phyloP scores from a whole-genome alignment of 2,888 invertebrate species.

The Aethes cnicana region DNA sequence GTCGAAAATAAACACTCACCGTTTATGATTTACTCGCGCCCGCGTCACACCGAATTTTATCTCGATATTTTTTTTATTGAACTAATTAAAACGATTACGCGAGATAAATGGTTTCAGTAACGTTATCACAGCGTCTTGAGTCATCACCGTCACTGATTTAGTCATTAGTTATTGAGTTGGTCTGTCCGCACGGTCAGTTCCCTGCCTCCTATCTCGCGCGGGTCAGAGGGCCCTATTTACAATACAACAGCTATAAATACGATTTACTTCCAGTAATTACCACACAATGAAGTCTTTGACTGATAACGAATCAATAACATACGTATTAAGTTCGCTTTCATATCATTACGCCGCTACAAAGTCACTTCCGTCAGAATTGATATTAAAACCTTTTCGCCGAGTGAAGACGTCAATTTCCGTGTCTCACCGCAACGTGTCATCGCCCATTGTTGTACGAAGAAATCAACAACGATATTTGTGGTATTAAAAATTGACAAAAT shows the following conservation, averaged over 20 bases:
- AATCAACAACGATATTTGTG: constrained; percentile 63
- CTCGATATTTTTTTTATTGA: constrained; percentile 77
- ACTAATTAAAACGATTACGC: constrained; percentile 78
- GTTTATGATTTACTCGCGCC: constrained; percentile 79
- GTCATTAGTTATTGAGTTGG: constrained; percentile 42
- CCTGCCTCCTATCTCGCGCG: constrained; percentile 63
- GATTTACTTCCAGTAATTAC: constrained; percentile 77
- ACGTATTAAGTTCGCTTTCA: constrained; percentile 62
- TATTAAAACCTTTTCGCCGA: constrained; percentile 51
- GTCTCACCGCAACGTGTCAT: constrained; percentile 73
- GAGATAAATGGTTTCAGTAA: constrained; percentile 64
- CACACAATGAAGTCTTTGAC: constrained; percentile 74
- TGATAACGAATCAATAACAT: constrained; percentile 67
- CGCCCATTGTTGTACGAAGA: constrained; percentile 68
- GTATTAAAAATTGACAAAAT: constrained; percentile 76
- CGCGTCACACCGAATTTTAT: constrained; percentile 68
- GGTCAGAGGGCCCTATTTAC: constrained; percentile 60
- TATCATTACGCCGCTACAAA: constrained; percentile 54
- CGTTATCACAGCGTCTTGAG: constrained; percentile 50
- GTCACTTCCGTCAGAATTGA: constrained; percentile 62
- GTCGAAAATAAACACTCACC: constrained; percentile 79
- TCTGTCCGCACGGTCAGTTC: constrained; percentile 62
- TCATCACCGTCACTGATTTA: constrained; percentile 49
- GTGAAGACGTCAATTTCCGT: constrained; percentile 64
- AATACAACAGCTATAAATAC: constrained; percentile 73